Evolutionary conservation across 2,888 invertebrate genomes (phyloP), one percentile per base, ranked within the genome.

Genomic region (Isotomurus palustris): DNA sequence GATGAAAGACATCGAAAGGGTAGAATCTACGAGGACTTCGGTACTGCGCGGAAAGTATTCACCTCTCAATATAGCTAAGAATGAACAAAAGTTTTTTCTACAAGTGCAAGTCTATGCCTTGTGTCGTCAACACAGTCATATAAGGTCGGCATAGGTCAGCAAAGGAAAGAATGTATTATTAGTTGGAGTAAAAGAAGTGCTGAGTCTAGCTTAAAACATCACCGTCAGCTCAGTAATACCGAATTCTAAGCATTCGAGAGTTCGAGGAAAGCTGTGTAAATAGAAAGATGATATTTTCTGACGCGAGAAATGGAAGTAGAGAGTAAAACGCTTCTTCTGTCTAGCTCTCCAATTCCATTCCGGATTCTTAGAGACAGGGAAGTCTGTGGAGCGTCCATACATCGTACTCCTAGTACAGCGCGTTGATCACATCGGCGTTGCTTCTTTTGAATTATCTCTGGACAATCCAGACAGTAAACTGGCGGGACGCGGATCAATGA

Each of bases 401-500:
- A 38, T 19, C 19, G 8, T 5, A 38, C 6, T 5, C 14, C 19
- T 38, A 5, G 6, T 38, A 14, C 14, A 38, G n/a, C n/a, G n/a
- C n/a, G n/a, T n/a, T n/a, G n/a, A n/a, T n/a, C n/a, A n/a, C n/a
- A n/a, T n/a, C n/a, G n/a, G n/a, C n/a, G n/a, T n/a, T n/a, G n/a
- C n/a, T n/a, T n/a, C n/a, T n/a, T n/a, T 5, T 8, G 19, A 5
- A 5, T n/a, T 19, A 38, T 38, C 19, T 38, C 38, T 38, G 38
- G n/a, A 38, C 17, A n/a, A 38, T 38, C 38, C 38, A 10, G 38
- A 19, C 14, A 5, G 38, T 38, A 19, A 38, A 38, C 38, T 43
- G 43, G 43, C 43, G 43, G 28, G 47, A 47, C 28, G 5, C 52
- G 58, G 64, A 67, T 67, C 67, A 67, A 67, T 67, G 67, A 67